Percentiles rank a stretch among this genome's conserved stretches.
Evolutionary conservation across 2,888 invertebrate species (phyloP).

Genomic region (Strigamia transsilvanica): DNA sequence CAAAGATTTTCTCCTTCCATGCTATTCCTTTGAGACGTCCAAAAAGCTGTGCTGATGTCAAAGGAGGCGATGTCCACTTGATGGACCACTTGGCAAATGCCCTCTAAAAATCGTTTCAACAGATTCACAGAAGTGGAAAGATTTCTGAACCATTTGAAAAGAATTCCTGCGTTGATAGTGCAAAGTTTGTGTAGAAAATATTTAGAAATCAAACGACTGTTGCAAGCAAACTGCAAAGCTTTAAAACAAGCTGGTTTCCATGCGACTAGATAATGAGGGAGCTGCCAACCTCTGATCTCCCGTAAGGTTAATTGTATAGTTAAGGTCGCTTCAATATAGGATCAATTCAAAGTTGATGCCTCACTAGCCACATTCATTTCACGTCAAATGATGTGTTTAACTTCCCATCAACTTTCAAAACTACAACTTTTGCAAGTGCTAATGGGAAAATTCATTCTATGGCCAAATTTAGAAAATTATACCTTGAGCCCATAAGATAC

Average conservation of each 20-base stretch:
- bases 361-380: slow-evolving; percentile 20
- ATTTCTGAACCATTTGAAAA: slow-evolving; percentile 6
- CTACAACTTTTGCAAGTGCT: not conserved
- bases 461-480: not conserved
- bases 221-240: not conserved
- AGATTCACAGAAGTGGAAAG: slow-evolving; percentile 3
- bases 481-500: not conserved
- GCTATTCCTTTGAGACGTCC: slow-evolving; percentile 14
- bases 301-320: slow-evolving; percentile 1
- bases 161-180: slow-evolving; percentile 7
- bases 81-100: slow-evolving; percentile 26
- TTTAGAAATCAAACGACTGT: not conserved
- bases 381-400: slow-evolving; percentile 14
- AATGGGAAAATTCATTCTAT: slow-evolving; percentile 14
- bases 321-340: slow-evolving; percentile 12
- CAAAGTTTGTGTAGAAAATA: not conserved
- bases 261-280: not conserved
- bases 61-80: slow-evolving; percentile 26
- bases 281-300: slow-evolving; percentile 7
- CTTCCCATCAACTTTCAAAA: not conserved
- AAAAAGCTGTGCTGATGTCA: slow-evolving; percentile 26
- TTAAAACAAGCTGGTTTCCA: slow-evolving; percentile 5
- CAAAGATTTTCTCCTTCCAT: slow-evolving; percentile 6
- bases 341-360: slow-evolving; percentile 20
- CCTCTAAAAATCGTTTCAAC: slow-evolving; percentile 14